Evolutionary conservation across 2,888 invertebrate species (phyloP).

Genomic region (Syrista parreyssii): DNA sequence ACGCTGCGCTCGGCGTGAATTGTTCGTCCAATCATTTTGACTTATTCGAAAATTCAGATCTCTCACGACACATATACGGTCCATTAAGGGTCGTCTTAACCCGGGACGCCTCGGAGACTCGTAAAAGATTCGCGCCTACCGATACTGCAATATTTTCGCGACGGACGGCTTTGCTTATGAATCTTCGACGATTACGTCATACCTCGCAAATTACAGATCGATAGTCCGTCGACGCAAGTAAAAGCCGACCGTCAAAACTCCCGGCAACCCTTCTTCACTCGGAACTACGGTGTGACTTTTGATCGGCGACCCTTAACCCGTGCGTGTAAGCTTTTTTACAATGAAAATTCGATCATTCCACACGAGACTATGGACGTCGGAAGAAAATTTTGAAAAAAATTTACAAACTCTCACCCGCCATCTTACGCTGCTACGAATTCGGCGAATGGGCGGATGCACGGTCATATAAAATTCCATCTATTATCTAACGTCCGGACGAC

Average conservation of each 20-base stretch:
- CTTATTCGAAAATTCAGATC: neutral
- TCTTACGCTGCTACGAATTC: too few species aligned
- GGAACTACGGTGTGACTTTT: neutral
- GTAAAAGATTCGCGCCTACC: neutral
- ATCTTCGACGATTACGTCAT: neutral
- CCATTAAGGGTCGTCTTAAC: neutral
- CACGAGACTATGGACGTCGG: too few species aligned
- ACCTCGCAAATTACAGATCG: conserved; percentile 3
- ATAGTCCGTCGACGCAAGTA: conserved; percentile 1
- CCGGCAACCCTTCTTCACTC: neutral
- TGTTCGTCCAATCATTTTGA: neutral
- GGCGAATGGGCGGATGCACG: too few species aligned
- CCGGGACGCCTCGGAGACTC: too few species aligned
- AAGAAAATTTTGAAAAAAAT: too few species aligned
- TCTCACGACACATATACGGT: neutral
- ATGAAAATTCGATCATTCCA: neutral
- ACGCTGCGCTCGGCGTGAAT: neutral
- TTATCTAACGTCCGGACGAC: too few species aligned
- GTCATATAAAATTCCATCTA: too few species aligned
- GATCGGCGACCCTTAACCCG: neutral
- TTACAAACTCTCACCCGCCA: too few species aligned
- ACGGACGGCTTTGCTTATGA: neutral
- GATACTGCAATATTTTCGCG: neutral
- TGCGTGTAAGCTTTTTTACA: neutral
- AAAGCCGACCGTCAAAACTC: neutral